Evolutionary conservation across 2,113 vertebrate genomes (phyloP).

Genomic region (Noturus placidus): DNA sequence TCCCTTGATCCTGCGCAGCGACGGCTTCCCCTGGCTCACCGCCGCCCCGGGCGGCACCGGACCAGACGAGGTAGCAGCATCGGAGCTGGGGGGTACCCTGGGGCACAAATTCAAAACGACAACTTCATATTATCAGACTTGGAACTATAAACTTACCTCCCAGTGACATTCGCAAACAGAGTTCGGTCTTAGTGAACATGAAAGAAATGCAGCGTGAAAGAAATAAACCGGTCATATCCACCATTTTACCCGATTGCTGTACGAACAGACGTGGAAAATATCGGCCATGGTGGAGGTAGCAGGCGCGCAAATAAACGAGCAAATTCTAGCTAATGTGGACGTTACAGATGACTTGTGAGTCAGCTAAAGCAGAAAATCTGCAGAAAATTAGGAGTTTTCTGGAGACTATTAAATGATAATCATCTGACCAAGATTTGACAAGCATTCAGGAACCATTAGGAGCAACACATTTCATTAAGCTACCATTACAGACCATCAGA

Average conservation of each 20-base stretch:
- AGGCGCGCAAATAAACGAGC: not conserved
- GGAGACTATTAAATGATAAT: not conserved
- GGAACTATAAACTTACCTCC: not conserved
- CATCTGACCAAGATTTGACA: not conserved
- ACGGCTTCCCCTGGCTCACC: constrained; percentile 90
- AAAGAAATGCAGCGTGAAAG: not conserved
- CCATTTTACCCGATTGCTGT: not conserved
- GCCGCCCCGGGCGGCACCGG: constrained; percentile 75
- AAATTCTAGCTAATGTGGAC: not conserved
- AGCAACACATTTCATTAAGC: not conserved
- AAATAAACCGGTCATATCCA: not conserved
- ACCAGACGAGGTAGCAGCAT: constrained; percentile 80
- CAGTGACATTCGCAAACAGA: not conserved
- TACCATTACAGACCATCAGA: not conserved
- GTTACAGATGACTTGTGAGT: not conserved
- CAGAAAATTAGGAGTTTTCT: not conserved
- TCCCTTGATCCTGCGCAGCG: constrained; percentile 92
- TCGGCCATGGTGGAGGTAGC: not conserved
- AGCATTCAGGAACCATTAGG: not conserved
- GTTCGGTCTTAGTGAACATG: too few relatives aligned
- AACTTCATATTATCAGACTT: not conserved
- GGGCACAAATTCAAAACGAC: constrained; percentile 5
- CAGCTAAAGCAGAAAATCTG: not conserved
- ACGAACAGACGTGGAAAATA: not conserved
- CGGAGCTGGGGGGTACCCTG: constrained; percentile 81